A percentile compares a stretch with the other conserved stretches of the same genome.
Conservation (phyloP, 2,113 vertebrate genomes). For the Lates calcarifer region DNA sequence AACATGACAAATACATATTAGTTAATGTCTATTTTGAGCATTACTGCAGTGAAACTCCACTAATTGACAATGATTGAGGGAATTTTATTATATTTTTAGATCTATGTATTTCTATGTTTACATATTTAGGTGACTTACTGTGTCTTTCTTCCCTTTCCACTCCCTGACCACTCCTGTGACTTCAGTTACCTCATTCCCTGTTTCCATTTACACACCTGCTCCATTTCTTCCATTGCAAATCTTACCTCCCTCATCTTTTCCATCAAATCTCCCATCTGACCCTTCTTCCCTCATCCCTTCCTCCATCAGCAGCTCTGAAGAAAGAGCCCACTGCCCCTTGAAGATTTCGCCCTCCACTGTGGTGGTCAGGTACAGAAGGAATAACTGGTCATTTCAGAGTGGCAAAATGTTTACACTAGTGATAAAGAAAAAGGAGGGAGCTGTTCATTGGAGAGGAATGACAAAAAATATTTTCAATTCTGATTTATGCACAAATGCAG, state of each 20-base stretch:
- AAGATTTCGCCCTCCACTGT: constrained; percentile 58
- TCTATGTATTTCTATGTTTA: not conserved
- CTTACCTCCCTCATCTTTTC: constrained; percentile 9
- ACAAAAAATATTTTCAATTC: too few relatives aligned
- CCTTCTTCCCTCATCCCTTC: not conserved
- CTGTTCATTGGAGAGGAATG: not conserved
- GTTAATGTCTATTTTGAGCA: too few relatives aligned
- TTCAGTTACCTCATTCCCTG: constrained; percentile 52
- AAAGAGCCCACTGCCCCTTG: constrained; percentile 39
- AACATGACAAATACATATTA: not conserved
- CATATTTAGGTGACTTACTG: constrained; percentile 21
- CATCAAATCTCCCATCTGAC: not conserved
- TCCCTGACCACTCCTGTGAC: not conserved
- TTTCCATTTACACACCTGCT: constrained; percentile 30
- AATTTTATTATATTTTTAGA: not conserved
- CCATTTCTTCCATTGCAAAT: constrained; percentile 29
- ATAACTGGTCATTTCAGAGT: not conserved
- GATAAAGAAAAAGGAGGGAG: not conserved
- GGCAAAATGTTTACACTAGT: not conserved
- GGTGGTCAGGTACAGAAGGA: constrained; percentile 72
- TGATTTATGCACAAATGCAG: not conserved
- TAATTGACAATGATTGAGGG: not conserved
- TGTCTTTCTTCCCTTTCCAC: constrained; percentile 23
- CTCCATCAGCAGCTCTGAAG: not conserved
- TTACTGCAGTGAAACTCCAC: not conserved